phyloP scores from a whole-genome alignment of 2,113 vertebrate species.

The Grus americana region DNA sequence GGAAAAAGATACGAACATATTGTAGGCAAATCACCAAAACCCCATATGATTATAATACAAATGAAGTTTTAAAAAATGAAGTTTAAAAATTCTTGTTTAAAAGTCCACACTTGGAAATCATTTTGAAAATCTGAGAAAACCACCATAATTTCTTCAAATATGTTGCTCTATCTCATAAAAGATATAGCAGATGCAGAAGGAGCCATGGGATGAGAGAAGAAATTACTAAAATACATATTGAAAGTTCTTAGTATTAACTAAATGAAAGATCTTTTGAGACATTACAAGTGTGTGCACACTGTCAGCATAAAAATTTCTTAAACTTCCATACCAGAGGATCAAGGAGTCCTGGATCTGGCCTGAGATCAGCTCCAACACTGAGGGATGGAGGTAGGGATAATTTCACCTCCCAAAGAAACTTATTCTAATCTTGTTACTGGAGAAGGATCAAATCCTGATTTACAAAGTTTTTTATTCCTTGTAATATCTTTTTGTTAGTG shows the following conservation, averaged over 20 bases:
- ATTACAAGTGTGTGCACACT: background rate
- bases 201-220: background rate
- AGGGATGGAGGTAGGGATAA: background rate
- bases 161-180: background rate
- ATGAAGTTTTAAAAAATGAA: background rate
- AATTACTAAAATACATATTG: background rate
- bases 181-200: background rate
- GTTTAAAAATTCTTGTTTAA: background rate
- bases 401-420: background rate
- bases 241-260: background rate
- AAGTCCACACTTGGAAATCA: background rate
- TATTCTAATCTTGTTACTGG: background rate
- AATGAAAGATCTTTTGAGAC: background rate
- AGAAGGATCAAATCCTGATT: background rate
- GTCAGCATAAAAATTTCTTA: background rate
- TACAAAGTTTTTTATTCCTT: background rate
- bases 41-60: background rate
- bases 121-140: background rate
- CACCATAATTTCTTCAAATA: background rate
- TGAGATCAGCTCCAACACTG: background rate
- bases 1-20: background rate
- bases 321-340: background rate
- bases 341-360: background rate
- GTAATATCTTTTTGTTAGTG: background rate
- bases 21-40: background rate